These are phyloP conservation scores for Anisognathus igniventris DNA, from an alignment of 2,797 vertebrate genomes.

Conservation along the genomic window DNA sequence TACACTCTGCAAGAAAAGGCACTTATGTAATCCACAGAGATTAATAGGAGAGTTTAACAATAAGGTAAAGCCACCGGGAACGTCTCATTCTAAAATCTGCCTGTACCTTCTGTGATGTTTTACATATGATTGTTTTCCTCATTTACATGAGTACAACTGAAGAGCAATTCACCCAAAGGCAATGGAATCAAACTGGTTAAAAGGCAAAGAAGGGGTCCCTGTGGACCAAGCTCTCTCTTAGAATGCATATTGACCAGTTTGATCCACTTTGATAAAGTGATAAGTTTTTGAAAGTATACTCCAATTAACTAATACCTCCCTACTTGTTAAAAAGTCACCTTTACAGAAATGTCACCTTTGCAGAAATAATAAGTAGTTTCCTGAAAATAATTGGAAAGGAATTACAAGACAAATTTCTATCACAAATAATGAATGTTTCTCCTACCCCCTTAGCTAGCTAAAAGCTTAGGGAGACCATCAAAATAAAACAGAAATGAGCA, in stretches of 20 bases:
- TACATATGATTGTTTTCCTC: not conserved
- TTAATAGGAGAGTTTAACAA: slow-evolving; percentile 43
- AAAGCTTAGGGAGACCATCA: not conserved
- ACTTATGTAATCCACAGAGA: slow-evolving; percentile 16
- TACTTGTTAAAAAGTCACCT: not conserved
- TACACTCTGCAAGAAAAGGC: slow-evolving; percentile 31
- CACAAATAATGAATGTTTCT: not conserved
- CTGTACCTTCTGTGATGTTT: slow-evolving; percentile 13
- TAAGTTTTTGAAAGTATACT: not conserved
- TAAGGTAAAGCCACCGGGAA: slow-evolving; percentile 27
- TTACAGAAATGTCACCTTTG: not conserved
- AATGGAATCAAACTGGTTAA: not conserved
- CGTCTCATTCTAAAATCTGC: not conserved
- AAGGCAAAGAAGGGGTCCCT: not conserved
- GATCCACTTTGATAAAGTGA: not conserved
- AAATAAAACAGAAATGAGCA: not conserved
- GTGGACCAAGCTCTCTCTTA: not conserved
- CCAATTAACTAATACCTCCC: not conserved
- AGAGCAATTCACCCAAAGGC: not conserved
- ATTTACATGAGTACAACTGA: not conserved
- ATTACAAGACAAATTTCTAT: not conserved
- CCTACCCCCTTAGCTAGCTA: not conserved
- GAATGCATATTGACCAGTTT: not conserved
- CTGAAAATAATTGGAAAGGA: not conserved
- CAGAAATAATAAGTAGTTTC: not conserved